Evolutionary conservation across 2,113 vertebrate species (phyloP), one percentile per base, ranked within the genome.

Genomic region (Oncorhynchus masou): DNA sequence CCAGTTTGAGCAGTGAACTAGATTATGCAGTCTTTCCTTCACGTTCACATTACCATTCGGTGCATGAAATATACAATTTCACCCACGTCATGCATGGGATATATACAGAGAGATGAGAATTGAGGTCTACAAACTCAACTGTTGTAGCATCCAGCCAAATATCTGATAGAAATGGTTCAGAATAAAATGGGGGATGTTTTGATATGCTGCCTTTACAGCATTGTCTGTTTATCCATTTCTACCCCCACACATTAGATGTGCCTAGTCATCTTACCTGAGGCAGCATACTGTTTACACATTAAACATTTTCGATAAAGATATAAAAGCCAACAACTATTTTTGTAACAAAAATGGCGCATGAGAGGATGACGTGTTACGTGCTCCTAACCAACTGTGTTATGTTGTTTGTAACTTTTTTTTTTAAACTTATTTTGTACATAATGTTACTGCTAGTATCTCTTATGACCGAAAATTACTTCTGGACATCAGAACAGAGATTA

Each of bases 21-120:
- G 54, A 72, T 72, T 29, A 57, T 70, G 77, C 73, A 83, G 51
- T 73, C 22, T 62, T 76, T 57, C 75, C 45, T 82, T 78, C 70
- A 73, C 79, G 82, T 29, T 54, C 24, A 82, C 78, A 68, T 80
- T 75, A 69, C 75, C 80, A 86, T 68, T 25, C 75, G 22, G 31
- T 71, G 75, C 57, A 65, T 70, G 51, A 74, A 76, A 70, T 74
- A 67, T 74, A 74, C 57, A 76, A 60, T 76, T 25, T 62, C 67
- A 54, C 49, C 68, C 31, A 45, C 70, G 74, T 70, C 74, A 76
- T 76, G 68, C 75, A 77, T 77, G 29, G 22, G 20, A 51, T 77
- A 22, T 24, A 4, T 15, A 72, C 65, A 25, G 60, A 72, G 57
- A 39, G 22, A 70, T 45, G 31, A 49, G 34, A 69, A 69, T 39